These are phyloP conservation scores for Ganaspis brasiliensis DNA, from an alignment of 2,888 invertebrate genomes.

Conservation along the genomic window DNA sequence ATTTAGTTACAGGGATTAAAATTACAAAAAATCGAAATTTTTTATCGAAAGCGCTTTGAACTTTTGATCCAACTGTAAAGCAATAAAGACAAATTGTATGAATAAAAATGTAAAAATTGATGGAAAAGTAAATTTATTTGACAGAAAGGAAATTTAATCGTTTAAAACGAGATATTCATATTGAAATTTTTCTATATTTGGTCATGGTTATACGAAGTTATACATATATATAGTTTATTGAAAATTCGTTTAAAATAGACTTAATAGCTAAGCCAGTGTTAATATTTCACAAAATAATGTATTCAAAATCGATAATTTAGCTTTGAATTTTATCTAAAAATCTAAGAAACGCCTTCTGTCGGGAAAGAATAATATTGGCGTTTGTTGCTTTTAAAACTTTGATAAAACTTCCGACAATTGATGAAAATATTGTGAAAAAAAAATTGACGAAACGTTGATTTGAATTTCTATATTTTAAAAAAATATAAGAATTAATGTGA, in stretches of 20 bases:
- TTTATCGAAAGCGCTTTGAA: no score
- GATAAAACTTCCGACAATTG: neutral
- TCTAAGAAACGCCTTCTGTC: neutral
- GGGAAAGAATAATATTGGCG: constrained; percentile 1
- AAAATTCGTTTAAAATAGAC: neutral
- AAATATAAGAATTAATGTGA: neutral
- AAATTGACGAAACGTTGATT: neutral
- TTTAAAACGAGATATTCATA: no score
- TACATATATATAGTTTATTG: neutral
- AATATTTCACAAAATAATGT: constrained; percentile 20
- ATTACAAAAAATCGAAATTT: no score
- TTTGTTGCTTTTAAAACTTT: constrained; percentile 15
- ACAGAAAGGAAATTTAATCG: no score
- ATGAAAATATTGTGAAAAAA: neutral
- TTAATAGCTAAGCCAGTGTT: neutral
- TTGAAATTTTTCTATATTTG: neutral
- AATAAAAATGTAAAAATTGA: no score
- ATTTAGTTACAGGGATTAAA: no score
- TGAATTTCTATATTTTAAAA: neutral
- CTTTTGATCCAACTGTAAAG: no score
- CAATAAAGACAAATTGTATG: no score
- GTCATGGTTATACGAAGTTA: neutral
- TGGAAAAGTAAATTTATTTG: no score
- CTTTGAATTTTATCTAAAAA: constrained; percentile 16
- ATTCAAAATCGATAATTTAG: constrained; percentile 3